Evolutionary conservation across 2,888 invertebrate genomes (phyloP), one percentile per base, ranked within the genome.

Genomic region (Aphodius sticticus): DNA sequence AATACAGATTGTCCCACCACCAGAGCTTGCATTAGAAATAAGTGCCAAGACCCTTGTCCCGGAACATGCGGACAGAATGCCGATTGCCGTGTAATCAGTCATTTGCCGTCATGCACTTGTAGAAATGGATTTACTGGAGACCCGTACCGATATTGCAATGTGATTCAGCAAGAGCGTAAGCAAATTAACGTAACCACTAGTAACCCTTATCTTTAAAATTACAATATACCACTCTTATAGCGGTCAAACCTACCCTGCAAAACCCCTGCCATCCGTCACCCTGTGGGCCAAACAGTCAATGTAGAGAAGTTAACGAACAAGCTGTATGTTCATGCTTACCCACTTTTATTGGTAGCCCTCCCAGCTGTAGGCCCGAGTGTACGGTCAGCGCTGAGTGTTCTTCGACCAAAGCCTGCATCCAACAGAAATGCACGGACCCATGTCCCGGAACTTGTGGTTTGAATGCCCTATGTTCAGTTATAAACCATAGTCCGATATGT

Each of bases 401-500:
- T 16, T 89, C 92, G 38, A 91, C 92, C 85, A 92, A 91, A 85
- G 94, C 95, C 70, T 96, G 96, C 89, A 91, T 94, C 16, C 93
- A 93, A 85, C 93, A 94, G 87, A 93, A 92, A 86, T 96, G 96
- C 86, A 87, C 91, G 12, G 93, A 95, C 87, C 95, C 95, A 16
- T 96, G 95, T 86, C 92, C 91, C 82, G 94, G 93, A 86, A 93
- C 93, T 35, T 96, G 96, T 88, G 95, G 95, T 6, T 85, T 91
- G 69, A 92, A 92, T 84, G 93, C 95, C 12, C 88, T 92, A 79
- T 96, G 96, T 85, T 92, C 93, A 88, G 94, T 95, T 6, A 91
- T 94, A 76, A 94, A 95, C 86, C 96, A 96, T 85, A 93, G 94
- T 84, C 95, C 95, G 6, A 94, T 94, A 81, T 94, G 94, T 83